Base-by-base conservation (phyloP, 1,140 invertebrate species). In the Leptopilina clavipes region DNA sequence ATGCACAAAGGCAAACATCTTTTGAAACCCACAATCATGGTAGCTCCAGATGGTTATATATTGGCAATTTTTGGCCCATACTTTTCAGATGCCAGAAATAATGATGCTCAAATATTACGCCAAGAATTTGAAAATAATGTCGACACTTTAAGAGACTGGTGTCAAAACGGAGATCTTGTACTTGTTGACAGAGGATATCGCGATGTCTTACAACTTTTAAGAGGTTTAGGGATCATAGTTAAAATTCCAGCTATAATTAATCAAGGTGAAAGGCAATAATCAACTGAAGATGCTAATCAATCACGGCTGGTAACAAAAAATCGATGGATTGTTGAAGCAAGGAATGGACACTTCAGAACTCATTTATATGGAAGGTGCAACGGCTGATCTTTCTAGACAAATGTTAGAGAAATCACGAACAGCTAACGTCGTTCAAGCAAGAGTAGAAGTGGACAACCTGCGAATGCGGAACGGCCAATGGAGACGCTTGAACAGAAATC, bases 381-480 rank as follows among this genome's bases (percentile, higher is more conserved):
- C 65, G 22, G 72, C 31, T 40, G 1, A 43, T 43, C 12, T 37
- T 31, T 31, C 59, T 17, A 17, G 17, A 37, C 14, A 56, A 74
- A 74, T 74, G 48, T 48, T 71, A 17, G 12, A 48, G 5, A 37
- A n/a, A n/a, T 48, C 45, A 1, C 14, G 11, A 14, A 12, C n/a
- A 14, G 8, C 45, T 5, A 48, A n/a, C n/a, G 45, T 48, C 3
- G 45, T 48, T 37, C 75, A 79, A 59, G 78, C 73, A 74, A 48
- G 44, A 54, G 72, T 76, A 52, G 75, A 76, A 31, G 5, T 31
- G 22, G 45, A 48, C 3, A 48, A 48, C n/a, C n/a, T 44, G 1
- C 1, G 43, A 1, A 44, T 18, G 19, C 76, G 75, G 75, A 77
- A 77, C 59, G 79, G 11, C 9, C 56, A 78, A 54, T 76, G 79